Conservation (phyloP, 1,140 invertebrate species). For the Drosophila guanche region DNA sequence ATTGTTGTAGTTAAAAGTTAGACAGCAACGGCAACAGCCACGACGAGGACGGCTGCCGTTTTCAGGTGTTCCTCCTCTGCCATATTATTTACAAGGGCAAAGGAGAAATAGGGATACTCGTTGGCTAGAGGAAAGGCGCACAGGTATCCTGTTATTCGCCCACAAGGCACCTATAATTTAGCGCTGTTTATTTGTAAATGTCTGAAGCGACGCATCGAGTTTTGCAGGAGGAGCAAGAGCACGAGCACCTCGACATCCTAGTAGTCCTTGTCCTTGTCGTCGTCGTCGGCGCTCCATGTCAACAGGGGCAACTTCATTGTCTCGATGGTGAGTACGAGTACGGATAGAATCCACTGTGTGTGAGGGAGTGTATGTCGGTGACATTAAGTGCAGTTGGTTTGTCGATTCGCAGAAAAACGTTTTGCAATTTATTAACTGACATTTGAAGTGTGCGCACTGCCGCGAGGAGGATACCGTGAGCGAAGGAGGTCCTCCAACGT, state of each 20-base stretch:
- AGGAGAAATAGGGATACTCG: slow-evolving; percentile 9
- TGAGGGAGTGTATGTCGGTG: slow-evolving; percentile 36
- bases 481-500: background rate
- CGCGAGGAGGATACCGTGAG: too few species aligned
- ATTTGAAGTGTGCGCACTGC: slow-evolving; percentile 48
- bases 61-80: slow-evolving; percentile 40
- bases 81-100: slow-evolving; percentile 61
- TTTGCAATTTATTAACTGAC: slow-evolving; percentile 71
- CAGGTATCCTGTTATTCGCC: slow-evolving; percentile 23
- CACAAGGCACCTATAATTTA: slow-evolving; percentile 68
- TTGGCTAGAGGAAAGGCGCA: too few species aligned
- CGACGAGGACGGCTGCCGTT: slow-evolving; percentile 30
- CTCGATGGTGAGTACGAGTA: too few species aligned
- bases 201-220: slow-evolving; percentile 34
- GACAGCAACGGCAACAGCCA: slow-evolving; percentile 12
- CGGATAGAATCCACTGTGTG: background rate
- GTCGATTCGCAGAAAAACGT: slow-evolving; percentile 68
- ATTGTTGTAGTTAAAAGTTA: slow-evolving; percentile 66
- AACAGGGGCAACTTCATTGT: slow-evolving; percentile 66
- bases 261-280: too few species aligned
- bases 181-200: slow-evolving; percentile 71
- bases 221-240: background rate
- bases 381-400: slow-evolving; percentile 67
- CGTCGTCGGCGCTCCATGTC: slow-evolving; percentile 50
- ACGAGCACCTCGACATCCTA: background rate